Evolutionary conservation across 2,113 vertebrate genomes (phyloP).

Genomic region (Numenius arquata): DNA sequence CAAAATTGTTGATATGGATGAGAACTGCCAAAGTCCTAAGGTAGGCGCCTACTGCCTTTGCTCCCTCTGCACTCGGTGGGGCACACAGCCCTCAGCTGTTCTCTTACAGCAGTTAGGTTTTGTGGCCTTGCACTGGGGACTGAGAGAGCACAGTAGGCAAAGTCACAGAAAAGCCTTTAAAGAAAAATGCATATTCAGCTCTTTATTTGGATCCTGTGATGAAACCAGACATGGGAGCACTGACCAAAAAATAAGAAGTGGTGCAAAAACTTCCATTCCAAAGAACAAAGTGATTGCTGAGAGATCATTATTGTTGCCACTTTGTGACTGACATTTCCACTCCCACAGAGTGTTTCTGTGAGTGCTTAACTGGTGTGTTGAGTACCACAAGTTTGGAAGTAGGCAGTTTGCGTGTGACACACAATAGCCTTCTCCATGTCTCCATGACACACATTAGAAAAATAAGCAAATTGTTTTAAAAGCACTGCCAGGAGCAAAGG

Average conservation of each 20-base stretch:
- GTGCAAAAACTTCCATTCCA: not conserved
- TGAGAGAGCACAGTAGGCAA: not conserved
- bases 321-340: not conserved
- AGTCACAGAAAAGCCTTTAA: not conserved
- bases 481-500: not conserved
- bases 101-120: not conserved
- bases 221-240: not conserved
- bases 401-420: rapidly evolving
- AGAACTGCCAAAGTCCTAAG: not conserved
- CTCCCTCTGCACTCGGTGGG: not conserved
- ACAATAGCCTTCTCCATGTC: not conserved
- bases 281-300: not conserved
- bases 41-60: not conserved
- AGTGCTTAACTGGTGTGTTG: not conserved
- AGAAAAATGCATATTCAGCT: not conserved
- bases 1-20: not conserved
- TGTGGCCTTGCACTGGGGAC: not conserved
- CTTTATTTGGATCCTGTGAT: not conserved
- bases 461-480: not conserved
- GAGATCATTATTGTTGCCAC: not conserved
- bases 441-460: not conserved
- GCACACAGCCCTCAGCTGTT: not conserved
- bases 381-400: not conserved
- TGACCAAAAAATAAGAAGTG: not conserved
- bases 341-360: not conserved